Percentiles rank a stretch among this genome's conserved stretches.
Conservation (phyloP, 2,888 invertebrate species). For the Agrochola macilenta region DNA sequence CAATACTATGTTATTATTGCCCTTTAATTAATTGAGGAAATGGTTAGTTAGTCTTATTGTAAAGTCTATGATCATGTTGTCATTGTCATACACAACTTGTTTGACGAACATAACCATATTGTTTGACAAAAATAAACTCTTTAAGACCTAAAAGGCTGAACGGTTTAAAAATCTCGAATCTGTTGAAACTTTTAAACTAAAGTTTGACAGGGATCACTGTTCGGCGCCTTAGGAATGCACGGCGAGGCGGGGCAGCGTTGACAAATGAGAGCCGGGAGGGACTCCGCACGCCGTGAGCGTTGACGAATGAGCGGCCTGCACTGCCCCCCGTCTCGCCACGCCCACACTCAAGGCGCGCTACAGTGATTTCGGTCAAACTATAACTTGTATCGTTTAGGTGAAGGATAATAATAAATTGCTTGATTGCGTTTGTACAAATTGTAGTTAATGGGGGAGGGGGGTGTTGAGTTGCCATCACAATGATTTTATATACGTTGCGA, state of each 20-base stretch:
- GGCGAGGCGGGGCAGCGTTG: too few species aligned
- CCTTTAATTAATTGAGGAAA: slow-evolving; percentile 25
- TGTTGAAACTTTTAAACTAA: slow-evolving; percentile 56
- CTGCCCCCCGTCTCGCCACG: too few species aligned
- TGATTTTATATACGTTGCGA: slow-evolving; percentile 57
- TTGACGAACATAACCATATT: slow-evolving; percentile 20
- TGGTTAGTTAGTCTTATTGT: slow-evolving; percentile 50
- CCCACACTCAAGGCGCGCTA: too few species aligned
- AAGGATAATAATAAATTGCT: slow-evolving; percentile 62
- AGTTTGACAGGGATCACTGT: too few species aligned
- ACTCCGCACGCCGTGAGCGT: too few species aligned
- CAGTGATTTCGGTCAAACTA: too few species aligned
- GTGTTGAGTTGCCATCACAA: slow-evolving; percentile 63
- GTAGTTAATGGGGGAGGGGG: slow-evolving; percentile 58
- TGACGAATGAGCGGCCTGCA: too few species aligned
- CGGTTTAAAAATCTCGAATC: slow-evolving; percentile 66
- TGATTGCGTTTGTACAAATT: slow-evolving; percentile 64
- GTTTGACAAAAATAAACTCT: slow-evolving; percentile 39
- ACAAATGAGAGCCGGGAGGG: too few species aligned
- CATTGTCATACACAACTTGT: slow-evolving; percentile 27
- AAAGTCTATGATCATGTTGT: slow-evolving; percentile 58
- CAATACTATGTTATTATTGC: slow-evolving; percentile 7
- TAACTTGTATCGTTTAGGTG: slow-evolving; percentile 64
- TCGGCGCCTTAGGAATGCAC: too few species aligned
- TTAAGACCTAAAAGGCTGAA: slow-evolving; percentile 64